Evolutionary conservation across 2,797 vertebrate genomes (phyloP).

Genomic region (Macroramphosus scolopax): DNA sequence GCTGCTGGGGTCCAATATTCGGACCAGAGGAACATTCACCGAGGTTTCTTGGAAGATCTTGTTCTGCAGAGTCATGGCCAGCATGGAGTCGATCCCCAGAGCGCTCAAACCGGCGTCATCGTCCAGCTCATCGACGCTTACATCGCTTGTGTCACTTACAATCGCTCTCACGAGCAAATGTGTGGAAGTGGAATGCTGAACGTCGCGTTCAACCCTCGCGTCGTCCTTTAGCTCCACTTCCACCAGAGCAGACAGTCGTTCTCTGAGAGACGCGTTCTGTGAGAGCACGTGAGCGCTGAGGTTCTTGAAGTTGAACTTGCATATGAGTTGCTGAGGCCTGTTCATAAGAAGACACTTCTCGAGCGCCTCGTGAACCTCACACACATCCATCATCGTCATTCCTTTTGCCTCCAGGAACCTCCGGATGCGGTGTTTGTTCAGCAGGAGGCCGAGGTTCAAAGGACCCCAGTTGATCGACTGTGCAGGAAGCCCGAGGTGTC

Average conservation of each 20-base stretch:
- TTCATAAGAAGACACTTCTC: constrained; percentile 75
- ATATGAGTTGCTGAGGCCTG: constrained; percentile 80
- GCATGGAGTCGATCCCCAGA: constrained; percentile 86
- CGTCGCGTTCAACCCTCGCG: constrained; percentile 1
- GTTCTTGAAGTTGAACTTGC: constrained; percentile 80
- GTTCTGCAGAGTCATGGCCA: constrained; percentile 87
- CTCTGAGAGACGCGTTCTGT: constrained; percentile 71
- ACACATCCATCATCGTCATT: constrained; percentile 76
- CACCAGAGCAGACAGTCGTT: constrained; percentile 70
- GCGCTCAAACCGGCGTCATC: constrained; percentile 67
- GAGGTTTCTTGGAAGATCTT: constrained; percentile 79
- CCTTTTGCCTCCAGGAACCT: constrained; percentile 81
- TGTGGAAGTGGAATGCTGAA: constrained; percentile 42
- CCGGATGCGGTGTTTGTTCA: constrained; percentile 80
- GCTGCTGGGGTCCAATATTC: constrained; percentile 79
- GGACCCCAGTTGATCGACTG: constrained; percentile 89
- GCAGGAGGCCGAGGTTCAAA: constrained; percentile 83
- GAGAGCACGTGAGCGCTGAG: constrained; percentile 70
- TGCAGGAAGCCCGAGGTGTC: constrained; percentile 81
- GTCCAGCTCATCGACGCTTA: constrained; percentile 70
- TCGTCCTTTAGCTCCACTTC: constrained; percentile 53
- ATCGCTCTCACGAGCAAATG: constrained; percentile 72
- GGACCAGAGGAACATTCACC: constrained; percentile 80
- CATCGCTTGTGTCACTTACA: constrained; percentile 70
- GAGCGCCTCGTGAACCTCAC: constrained; percentile 79